Base-by-base conservation (phyloP, 2,888 invertebrate species). In the Coelopa pilipes region DNA sequence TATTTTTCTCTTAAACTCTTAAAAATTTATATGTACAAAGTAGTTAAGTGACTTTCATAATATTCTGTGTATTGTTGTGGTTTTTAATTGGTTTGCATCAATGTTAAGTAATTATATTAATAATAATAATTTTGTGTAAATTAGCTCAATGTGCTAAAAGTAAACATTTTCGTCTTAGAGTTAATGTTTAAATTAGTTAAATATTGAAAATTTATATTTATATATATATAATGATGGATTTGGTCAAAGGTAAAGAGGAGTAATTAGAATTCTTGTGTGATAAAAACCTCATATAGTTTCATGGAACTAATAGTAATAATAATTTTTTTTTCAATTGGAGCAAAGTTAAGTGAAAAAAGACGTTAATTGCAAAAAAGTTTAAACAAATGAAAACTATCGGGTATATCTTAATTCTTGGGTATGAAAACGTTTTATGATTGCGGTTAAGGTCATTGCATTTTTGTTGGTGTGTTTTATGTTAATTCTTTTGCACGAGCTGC, bases 191-290 rank as follows among this genome's bases (percentile, higher is more conserved):
- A 62, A 62, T 62, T 66, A 78, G 71, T 76, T 75, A 76, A 82
- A 82, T 66, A 66, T 81, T 82, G 81, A 81, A 82, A 82, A 79
- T 80, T 81, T 81, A 50, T 15, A 66, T 15, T 17, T 50, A 66
- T 66, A 49, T 49, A 46, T 47, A 47, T 66, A n/a, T 50, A 50
- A 19, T 21, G 13, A 12, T 66, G 49, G 19, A 65, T 46, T 17
- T 57, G 19, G 11, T 57, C 57, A 57, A 57, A 1, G 57, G 11
- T n/a, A 57, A 19, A 57, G 21, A 17, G 21, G 12, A 15, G 0
- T 57, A 57, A 12, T 57, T n/a, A 19, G 21, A 57, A 19, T 57
- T 57, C 17, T 15, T 57, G 11, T 34, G 34, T 34, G 7, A 34
- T n/a, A 34, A 34, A 34, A 59, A 21, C 13, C 13, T 19, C 57